Evolutionary conservation across 2,113 vertebrate genomes (phyloP).

Genomic region (Phainopepla nitens): DNA sequence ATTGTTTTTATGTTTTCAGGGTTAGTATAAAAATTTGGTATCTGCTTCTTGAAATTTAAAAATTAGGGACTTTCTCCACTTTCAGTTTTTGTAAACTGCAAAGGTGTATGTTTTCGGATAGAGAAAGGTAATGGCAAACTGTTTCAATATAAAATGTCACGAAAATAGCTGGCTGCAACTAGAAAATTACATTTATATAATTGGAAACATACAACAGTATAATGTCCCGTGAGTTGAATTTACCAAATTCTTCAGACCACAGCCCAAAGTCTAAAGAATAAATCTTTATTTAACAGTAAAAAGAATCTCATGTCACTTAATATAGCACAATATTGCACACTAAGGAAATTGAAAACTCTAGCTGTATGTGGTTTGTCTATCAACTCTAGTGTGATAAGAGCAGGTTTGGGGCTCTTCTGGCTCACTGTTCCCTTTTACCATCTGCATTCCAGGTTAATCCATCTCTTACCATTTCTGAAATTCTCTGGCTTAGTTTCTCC

Average conservation of each 20-base stretch:
- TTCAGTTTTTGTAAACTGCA: neutral
- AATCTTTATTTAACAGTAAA: neutral
- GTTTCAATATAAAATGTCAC: neutral
- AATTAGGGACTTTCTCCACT: neutral
- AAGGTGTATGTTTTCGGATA: neutral
- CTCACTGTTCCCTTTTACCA: neutral
- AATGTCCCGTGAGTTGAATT: neutral
- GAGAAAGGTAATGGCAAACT: neutral
- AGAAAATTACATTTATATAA: neutral
- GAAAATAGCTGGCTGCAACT: neutral
- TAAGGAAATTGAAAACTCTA: neutral
- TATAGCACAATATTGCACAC: neutral
- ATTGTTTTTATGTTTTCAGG: neutral
- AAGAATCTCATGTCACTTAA: neutral
- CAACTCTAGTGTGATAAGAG: slow-evolving; percentile 3
- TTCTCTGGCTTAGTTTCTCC: neutral
- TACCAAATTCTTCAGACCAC: neutral
- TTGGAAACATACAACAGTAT: neutral
- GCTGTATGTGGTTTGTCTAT: neutral
- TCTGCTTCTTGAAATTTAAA: neutral
- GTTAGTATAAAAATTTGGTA: neutral
- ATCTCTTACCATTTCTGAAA: neutral
- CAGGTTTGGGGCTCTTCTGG: neutral
- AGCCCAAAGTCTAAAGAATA: neutral
- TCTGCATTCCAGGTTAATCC: neutral